These are phyloP conservation scores for Temnopleurus reevesii DNA, from an alignment of 53 echinoderm and acorn worm genomes.

Conservation along the genomic window DNA sequence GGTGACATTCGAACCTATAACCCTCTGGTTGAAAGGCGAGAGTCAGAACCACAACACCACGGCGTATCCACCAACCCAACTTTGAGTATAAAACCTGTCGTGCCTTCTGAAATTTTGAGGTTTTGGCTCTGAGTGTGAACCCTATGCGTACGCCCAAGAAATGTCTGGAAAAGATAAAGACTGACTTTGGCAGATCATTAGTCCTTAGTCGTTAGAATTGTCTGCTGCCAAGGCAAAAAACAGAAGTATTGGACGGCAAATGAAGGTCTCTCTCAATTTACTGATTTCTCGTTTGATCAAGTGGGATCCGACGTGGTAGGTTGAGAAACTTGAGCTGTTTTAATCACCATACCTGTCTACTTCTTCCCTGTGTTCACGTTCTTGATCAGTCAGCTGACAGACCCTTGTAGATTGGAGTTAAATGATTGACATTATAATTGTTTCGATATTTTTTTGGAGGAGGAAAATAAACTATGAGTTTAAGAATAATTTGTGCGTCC, in stretches of 20 bases:
- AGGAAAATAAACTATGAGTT: too few relatives aligned
- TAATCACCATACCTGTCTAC: conserved; percentile 18
- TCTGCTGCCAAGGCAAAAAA: background rate
- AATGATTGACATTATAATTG: too few relatives aligned
- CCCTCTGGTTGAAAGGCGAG: too few relatives aligned
- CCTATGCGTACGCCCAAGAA: background rate
- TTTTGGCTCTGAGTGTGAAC: background rate
- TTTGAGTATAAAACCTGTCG: too few relatives aligned
- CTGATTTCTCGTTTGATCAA: background rate
- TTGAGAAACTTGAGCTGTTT: background rate
- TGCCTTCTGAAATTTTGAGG: too few relatives aligned
- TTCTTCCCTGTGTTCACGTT: background rate
- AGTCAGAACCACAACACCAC: too few relatives aligned
- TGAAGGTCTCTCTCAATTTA: conserved; percentile 13
- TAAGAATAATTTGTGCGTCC: too few relatives aligned
- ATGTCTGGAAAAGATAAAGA: background rate
- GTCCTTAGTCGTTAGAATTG: background rate
- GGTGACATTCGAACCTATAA: too few relatives aligned
- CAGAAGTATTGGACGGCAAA: background rate
- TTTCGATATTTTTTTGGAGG: too few relatives aligned
- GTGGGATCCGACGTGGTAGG: background rate
- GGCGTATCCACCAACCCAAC: too few relatives aligned
- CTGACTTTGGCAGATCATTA: background rate
- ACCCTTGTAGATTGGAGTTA: too few relatives aligned
- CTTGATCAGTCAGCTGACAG: background rate